These are phyloP conservation scores for Drosophila obscura DNA, from an alignment of 1,140 invertebrate species.

Conservation along the genomic window DNA sequence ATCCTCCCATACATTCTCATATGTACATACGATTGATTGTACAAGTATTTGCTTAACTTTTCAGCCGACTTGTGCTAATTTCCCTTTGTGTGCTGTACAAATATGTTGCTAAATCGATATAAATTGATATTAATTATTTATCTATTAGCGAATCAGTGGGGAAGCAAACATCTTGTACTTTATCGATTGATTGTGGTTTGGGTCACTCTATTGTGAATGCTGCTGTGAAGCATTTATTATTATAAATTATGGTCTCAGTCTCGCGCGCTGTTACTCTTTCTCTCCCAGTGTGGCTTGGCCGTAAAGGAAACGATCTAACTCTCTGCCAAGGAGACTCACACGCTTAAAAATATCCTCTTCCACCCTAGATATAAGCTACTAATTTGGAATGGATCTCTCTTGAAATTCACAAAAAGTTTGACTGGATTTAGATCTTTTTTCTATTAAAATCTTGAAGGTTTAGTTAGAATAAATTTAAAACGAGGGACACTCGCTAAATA, in stretches of 20 bases:
- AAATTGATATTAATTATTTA: conserved; percentile 83
- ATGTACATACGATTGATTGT: too few species aligned
- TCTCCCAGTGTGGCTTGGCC: too few species aligned
- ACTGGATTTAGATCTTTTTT: neutral
- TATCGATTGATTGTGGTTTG: conserved; percentile 33
- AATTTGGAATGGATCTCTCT: neutral
- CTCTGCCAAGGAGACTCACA: too few species aligned
- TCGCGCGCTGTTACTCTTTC: too few species aligned
- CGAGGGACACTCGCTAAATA: too few species aligned
- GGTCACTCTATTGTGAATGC: conserved; percentile 1
- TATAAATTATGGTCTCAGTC: too few species aligned
- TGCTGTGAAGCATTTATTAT: neutral
- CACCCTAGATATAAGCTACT: too few species aligned
- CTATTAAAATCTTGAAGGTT: too few species aligned
- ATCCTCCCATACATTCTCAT: too few species aligned
- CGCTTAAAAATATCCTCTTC: too few species aligned
- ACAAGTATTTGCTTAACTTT: conserved; percentile 62
- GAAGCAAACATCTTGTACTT: conserved; percentile 46
- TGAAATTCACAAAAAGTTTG: conserved; percentile 15
- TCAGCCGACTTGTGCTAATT: conserved; percentile 77
- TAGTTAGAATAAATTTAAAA: too few species aligned
- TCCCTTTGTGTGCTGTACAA: conserved; percentile 41
- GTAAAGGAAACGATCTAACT: too few species aligned
- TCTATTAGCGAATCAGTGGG: conserved; percentile 73
- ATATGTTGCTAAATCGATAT: conserved; percentile 73